These are phyloP conservation scores for Dichetophora obliterata DNA, from an alignment of 2,888 invertebrate species.

Conservation along the genomic window DNA sequence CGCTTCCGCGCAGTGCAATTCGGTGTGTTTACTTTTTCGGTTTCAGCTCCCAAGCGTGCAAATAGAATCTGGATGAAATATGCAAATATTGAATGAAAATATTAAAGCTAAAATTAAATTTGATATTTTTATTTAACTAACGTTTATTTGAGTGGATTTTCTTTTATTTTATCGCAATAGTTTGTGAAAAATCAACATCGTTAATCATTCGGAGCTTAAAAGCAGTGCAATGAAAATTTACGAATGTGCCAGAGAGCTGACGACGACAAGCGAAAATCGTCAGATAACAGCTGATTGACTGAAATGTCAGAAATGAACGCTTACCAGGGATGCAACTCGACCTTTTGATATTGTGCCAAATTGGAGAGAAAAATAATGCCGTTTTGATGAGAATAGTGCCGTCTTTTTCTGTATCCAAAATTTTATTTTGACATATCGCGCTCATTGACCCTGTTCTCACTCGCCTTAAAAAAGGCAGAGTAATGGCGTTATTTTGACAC, in stretches of 20 bases:
- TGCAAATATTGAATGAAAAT: slow-evolving; percentile 26
- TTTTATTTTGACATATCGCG: too few relatives aligned
- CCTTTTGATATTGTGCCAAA: too few relatives aligned
- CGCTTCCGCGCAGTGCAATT: slow-evolving; percentile 1
- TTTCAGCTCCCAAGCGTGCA: not conserved
- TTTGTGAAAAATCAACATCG: slow-evolving; percentile 17
- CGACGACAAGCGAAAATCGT: not conserved
- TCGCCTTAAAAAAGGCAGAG: too few relatives aligned
- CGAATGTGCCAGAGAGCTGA: not conserved
- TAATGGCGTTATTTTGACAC: too few relatives aligned
- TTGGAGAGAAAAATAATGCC: too few relatives aligned
- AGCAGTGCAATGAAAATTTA: not conserved
- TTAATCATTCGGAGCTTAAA: not conserved
- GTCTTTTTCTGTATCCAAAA: too few relatives aligned
- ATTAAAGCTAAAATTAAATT: not conserved
- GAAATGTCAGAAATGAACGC: not conserved
- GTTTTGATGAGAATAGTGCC: not conserved
- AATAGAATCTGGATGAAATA: not conserved
- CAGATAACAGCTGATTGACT: not conserved
- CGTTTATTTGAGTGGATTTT: not conserved
- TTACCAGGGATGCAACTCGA: not conserved
- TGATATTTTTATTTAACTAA: not conserved
- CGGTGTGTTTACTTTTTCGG: slow-evolving; percentile 20
- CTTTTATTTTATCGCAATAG: not conserved
- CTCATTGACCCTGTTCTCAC: too few relatives aligned